phyloP scores from a whole-genome alignment of 2,888 invertebrate genomes.

The Zaprionus lineosus region DNA sequence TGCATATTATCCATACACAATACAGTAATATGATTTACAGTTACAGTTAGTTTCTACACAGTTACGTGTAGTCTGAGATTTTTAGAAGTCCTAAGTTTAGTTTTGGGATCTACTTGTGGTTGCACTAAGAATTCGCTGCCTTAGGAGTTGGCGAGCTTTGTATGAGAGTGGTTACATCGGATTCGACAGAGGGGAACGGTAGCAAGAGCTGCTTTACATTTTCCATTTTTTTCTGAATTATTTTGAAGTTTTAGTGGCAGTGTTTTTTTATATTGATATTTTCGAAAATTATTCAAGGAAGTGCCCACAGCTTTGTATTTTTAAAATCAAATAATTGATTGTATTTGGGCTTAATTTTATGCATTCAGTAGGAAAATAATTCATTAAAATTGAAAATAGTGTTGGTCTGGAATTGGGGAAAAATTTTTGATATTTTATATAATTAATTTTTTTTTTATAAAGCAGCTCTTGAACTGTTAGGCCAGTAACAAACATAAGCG shows the following conservation, averaged over 20 bases:
- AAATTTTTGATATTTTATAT: constrained; percentile 3
- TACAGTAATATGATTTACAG: constrained; percentile 69
- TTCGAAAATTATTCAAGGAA: constrained; percentile 1
- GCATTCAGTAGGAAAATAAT: not conserved
- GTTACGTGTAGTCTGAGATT: constrained; percentile 32
- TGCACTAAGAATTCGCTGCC: constrained; percentile 43
- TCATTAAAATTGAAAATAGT: not conserved
- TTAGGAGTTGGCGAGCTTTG: constrained; percentile 28
- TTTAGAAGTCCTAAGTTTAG: constrained; percentile 54
- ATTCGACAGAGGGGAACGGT: constrained; percentile 26
- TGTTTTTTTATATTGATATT: constrained; percentile 60
- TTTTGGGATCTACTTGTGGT: constrained; percentile 44
- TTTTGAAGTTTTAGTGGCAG: constrained; percentile 46
- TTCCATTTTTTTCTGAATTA: constrained; percentile 10
- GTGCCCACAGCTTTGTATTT: too few relatives aligned
- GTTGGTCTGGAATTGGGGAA: constrained; percentile 5
- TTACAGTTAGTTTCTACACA: constrained; percentile 66
- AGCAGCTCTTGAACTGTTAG: constrained; percentile 55
- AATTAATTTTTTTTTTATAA: constrained; percentile 26
- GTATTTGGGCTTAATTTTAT: too few relatives aligned
- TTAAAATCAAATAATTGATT: not conserved
- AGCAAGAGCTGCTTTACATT: constrained; percentile 33
- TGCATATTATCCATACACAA: constrained; percentile 68
- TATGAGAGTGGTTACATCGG: constrained; percentile 24
- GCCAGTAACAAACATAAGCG: constrained; percentile 36